These are phyloP conservation scores for Elachura formosa DNA, from an alignment of 2,113 vertebrate genomes.

Conservation along the genomic window DNA sequence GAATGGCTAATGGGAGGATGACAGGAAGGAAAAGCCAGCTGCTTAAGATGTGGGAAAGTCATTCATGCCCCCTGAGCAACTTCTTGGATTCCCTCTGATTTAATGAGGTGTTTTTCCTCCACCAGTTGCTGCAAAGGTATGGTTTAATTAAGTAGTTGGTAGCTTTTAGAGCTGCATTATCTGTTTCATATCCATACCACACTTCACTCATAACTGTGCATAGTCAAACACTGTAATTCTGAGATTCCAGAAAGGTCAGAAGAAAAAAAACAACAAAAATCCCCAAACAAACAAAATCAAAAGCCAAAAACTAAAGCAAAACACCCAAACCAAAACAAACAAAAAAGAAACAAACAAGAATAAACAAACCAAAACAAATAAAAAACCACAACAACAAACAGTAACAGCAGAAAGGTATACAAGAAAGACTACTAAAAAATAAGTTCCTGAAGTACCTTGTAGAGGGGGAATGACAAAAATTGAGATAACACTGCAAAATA, in stretches of 20 bases:
- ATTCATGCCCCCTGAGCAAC: background rate
- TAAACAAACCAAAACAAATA: background rate
- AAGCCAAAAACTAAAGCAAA: too few species aligned
- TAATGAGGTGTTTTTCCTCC: background rate
- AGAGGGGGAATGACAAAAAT: accelerated
- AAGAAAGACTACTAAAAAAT: background rate
- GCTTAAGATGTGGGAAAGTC: background rate
- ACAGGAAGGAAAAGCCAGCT: background rate
- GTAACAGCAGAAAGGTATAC: background rate
- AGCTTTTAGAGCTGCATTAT: background rate
- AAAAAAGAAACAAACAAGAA: too few species aligned
- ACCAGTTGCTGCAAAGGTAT: background rate
- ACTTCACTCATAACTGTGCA: background rate
- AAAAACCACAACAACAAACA: background rate
- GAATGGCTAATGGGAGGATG: background rate
- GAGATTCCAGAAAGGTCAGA: background rate
- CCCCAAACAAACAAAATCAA: too few species aligned
- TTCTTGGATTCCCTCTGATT: background rate
- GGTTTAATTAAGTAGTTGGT: background rate
- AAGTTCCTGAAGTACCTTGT: background rate
- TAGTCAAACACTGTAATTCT: background rate
- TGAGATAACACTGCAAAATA: background rate
- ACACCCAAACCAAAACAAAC: too few species aligned
- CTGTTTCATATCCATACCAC: background rate
- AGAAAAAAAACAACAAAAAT: too few species aligned